phyloP scores from a whole-genome alignment of 2,888 invertebrate species.

The Tachina lurida region DNA sequence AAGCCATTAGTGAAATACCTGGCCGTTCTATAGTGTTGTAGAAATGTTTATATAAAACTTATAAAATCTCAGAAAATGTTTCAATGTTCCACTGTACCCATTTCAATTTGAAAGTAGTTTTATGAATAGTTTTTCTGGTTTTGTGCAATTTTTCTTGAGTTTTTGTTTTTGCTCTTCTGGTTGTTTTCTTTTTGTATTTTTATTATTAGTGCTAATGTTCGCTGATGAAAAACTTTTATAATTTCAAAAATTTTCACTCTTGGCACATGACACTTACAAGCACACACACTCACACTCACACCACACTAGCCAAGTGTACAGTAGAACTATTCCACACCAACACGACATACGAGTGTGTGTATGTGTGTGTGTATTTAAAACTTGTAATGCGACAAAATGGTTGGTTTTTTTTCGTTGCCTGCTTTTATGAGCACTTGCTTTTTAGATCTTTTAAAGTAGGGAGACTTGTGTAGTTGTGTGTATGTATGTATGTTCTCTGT shows the following conservation, averaged over 20 bases:
- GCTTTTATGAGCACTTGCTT: conserved; percentile 53
- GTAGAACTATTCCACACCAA: conserved; percentile 38
- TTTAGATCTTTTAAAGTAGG: conserved; percentile 28
- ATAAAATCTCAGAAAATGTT: background rate
- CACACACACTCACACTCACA: conserved; percentile 1
- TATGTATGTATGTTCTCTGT: conserved; percentile 34
- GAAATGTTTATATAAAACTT: too few relatives aligned
- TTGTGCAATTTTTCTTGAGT: conserved; percentile 13
- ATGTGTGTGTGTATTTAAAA: conserved; percentile 8
- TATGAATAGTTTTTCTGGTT: conserved; percentile 45
- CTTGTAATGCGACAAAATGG: conserved; percentile 70
- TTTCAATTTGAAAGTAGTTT: conserved; percentile 53
- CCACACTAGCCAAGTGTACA: conserved; percentile 19
- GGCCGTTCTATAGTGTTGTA: too few relatives aligned
- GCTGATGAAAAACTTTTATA: conserved; percentile 72
- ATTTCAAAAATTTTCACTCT: conserved; percentile 69
- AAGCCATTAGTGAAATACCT: too few relatives aligned
- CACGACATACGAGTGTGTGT: background rate
- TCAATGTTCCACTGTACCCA: conserved; percentile 38
- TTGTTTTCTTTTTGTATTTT: background rate
- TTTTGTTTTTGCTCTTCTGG: background rate
- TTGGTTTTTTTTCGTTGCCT: conserved; percentile 55
- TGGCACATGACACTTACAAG: conserved; percentile 67
- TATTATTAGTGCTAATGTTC: conserved; percentile 69
- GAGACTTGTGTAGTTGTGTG: conserved; percentile 7